phyloP scores from a whole-genome alignment of 1,140 invertebrate genomes.

The Homalodisca vitripennis region DNA sequence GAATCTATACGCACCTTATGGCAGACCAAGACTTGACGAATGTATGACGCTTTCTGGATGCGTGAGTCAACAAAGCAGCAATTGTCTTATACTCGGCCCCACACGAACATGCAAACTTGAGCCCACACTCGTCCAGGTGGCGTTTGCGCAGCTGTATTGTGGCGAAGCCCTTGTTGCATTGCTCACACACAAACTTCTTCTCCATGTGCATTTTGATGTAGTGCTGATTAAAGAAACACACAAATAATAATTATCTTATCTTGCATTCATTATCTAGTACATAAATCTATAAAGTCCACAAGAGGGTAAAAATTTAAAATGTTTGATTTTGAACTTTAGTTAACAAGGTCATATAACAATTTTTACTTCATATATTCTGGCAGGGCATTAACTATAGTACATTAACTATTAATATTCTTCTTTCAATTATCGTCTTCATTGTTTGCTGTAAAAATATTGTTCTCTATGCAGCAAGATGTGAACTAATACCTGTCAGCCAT shows the following conservation, averaged over 20 bases:
- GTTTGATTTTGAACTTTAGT: no score
- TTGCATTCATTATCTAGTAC: neutral
- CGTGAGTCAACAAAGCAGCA: constrained; percentile 1
- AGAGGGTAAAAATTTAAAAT: no score
- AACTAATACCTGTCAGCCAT: no score
- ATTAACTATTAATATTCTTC: no score
- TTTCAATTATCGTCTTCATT: no score
- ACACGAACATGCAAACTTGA: constrained; percentile 24
- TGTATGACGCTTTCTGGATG: constrained; percentile 5
- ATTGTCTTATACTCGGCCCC: constrained; percentile 12
- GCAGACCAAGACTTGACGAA: constrained; percentile 24
- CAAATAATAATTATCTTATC: neutral
- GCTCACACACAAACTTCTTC: constrained; percentile 26
- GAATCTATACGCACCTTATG: constrained; percentile 21
- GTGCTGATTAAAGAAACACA: constrained; percentile 1
- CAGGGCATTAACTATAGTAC: no score
- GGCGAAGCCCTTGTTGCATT: constrained; percentile 19
- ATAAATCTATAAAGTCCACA: no score
- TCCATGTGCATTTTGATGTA: constrained; percentile 28
- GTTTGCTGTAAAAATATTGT: no score
- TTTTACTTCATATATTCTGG: no score
- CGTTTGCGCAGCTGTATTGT: neutral
- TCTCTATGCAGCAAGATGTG: no score
- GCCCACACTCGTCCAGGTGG: constrained; percentile 20
- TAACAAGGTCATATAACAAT: no score